phyloP scores from a whole-genome alignment of 2,113 vertebrate genomes.

The Sprattus sprattus region DNA sequence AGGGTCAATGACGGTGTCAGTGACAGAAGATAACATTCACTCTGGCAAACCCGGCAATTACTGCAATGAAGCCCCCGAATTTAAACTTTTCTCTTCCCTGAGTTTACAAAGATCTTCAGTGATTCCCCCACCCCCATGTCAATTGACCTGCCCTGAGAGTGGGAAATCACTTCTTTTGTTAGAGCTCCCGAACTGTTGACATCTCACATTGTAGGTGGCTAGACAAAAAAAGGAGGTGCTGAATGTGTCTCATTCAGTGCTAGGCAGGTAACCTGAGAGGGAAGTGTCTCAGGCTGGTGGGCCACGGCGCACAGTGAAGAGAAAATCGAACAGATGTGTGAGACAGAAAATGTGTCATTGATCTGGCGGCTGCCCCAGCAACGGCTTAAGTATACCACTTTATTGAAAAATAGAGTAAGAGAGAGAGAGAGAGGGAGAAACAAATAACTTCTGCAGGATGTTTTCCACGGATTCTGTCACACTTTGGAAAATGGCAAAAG shows the following conservation, averaged over 20 bases:
- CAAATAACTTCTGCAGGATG: background rate
- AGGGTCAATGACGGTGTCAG: background rate
- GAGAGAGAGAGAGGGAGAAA: background rate
- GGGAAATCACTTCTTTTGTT: background rate
- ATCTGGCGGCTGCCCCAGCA: background rate
- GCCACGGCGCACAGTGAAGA: background rate
- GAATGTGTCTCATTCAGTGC: background rate
- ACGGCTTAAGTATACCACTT: background rate
- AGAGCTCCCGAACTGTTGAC: background rate
- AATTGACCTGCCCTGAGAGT: background rate
- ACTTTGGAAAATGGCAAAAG: conserved; percentile 1
- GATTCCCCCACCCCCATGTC: background rate
- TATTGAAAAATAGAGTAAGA: background rate
- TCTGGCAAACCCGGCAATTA: background rate
- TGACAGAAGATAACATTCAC: conserved; percentile 13
- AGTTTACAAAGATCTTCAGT: background rate
- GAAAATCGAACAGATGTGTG: background rate
- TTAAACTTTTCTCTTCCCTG: background rate
- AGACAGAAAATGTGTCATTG: background rate
- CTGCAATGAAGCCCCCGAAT: background rate
- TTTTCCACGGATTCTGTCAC: conserved; percentile 15
- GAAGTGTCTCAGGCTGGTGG: background rate
- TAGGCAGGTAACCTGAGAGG: background rate
- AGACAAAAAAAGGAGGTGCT: background rate
- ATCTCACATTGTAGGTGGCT: background rate